Base-by-base conservation (phyloP, 2,888 invertebrate genomes). In the Pollenia amentaria region DNA sequence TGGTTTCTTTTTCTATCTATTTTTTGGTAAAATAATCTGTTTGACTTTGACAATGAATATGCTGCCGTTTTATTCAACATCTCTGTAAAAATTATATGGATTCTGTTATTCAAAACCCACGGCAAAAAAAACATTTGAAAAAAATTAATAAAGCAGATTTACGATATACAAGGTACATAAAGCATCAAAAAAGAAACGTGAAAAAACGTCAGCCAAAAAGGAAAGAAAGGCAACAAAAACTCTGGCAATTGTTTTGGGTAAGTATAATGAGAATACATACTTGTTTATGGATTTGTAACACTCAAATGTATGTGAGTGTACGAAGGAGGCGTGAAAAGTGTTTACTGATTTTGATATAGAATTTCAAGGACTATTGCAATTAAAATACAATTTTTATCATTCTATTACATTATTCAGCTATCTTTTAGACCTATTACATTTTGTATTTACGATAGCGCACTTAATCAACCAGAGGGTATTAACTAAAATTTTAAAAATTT, bases 181-280 rank as follows among this genome's bases (percentile, higher is more conserved):
- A 94, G 98, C 98, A 62, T 97, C 97, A 92, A 96, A 97, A 93
- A 98, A 98, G 94, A 99, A 99, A 94, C 95, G 98, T 70, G 98
- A 98, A 92, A 98, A 98, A 92, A 97, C 97, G 29, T 97, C 98
- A 0, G 98, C 98, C 4, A 97, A 97, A 93, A 98, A 97, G 91
- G 99, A 99, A 92, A 95, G 98, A 85, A 99, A 99, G 94, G 99
- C 99, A 46, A 99, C 99, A 10, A 99, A 99, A 94, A 99, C 99
- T 10, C 94, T 99, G 89, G 99, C 99, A 82, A 99, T 99, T 93
- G 99, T 99, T 89, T 95, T 99, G 93, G 99, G 99, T 99, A 94
- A 95, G 96, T 93, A 72, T 46, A 46, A 48, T 44, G 21, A 38
- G 14, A 77, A 80, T 62, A 21, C 7, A 38, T 29, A 29, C 6